Evolutionary conservation across 2,113 vertebrate genomes (phyloP).

Genomic region (Electrona antarctica): DNA sequence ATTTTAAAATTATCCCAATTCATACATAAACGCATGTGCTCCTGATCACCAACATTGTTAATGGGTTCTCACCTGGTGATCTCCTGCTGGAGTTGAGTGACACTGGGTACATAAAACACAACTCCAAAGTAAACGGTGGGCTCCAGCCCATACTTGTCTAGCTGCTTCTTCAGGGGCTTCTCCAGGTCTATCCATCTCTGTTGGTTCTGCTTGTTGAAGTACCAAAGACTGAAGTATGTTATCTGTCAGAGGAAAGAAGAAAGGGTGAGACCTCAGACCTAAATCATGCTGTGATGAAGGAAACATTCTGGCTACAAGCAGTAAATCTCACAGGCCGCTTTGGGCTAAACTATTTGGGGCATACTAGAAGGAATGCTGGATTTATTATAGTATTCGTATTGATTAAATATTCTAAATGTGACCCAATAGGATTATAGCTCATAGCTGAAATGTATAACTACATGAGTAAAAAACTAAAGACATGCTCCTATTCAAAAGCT

Average conservation of each 20-base stretch:
- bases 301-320: background rate
- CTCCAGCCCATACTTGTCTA: slow-evolving; percentile 94
- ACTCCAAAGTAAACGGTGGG: slow-evolving; percentile 98
- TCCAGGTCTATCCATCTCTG: slow-evolving; percentile 97
- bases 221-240: slow-evolving; percentile 97
- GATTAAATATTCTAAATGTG: background rate
- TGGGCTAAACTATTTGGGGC: background rate
- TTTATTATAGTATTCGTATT: background rate
- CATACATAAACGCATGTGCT: background rate
- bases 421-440: background rate
- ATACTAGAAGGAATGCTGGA: background rate
- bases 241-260: slow-evolving; percentile 78
- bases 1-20: background rate
- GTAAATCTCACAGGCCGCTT: background rate
- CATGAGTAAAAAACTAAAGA: background rate
- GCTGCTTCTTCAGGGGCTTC: slow-evolving; percentile 96
- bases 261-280: slow-evolving; percentile 14
- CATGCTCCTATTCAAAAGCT: background rate
- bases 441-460: background rate
- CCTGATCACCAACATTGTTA: background rate
- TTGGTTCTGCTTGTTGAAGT: slow-evolving; percentile 96
- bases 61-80: slow-evolving; percentile 88
- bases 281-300: background rate
- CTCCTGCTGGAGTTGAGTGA: slow-evolving; percentile 93
- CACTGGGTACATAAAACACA: slow-evolving; percentile 92